Evolutionary conservation across 2,797 vertebrate genomes (phyloP).

Genomic region (Spea hammondii): DNA sequence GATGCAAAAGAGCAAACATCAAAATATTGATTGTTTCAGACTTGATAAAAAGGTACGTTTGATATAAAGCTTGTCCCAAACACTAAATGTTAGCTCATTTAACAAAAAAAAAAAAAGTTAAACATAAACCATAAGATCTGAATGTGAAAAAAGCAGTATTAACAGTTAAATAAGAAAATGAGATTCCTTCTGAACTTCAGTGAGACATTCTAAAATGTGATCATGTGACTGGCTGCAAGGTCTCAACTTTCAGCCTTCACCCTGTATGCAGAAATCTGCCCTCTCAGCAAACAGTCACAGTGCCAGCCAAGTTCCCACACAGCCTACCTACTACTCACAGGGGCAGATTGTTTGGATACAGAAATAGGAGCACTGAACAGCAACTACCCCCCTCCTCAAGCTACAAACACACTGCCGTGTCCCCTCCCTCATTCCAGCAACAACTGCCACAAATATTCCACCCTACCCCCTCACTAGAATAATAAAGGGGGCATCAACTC

Average conservation of each 20-base stretch:
- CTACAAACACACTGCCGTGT: conserved; percentile 54
- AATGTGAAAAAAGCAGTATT: too few species aligned
- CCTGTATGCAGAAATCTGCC: conserved; percentile 60
- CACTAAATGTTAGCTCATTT: too few species aligned
- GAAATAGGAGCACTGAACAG: conserved; percentile 29
- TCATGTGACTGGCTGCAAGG: neutral
- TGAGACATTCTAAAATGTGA: neutral
- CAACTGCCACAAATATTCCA: conserved; percentile 35
- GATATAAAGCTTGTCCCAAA: too few species aligned
- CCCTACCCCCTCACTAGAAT: conserved; percentile 14
- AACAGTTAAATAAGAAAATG: too few species aligned
- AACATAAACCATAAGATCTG: too few species aligned
- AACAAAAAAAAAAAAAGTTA: too few species aligned
- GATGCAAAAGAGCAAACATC: too few species aligned
- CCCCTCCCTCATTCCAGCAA: conserved; percentile 56
- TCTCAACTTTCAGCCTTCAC: conserved; percentile 46
- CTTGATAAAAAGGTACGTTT: too few species aligned
- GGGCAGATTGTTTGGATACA: conserved; percentile 41
- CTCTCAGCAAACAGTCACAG: conserved; percentile 61
- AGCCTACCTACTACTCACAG: conserved; percentile 23
- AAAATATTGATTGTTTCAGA: too few species aligned
- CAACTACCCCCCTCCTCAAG: conserved; percentile 59
- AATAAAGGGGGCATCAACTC: conserved; percentile 2
- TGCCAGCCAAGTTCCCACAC: conserved; percentile 44
- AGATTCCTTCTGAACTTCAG: neutral